Conservation (phyloP, 1,140 invertebrate species). For the Tribolium madens region DNA sequence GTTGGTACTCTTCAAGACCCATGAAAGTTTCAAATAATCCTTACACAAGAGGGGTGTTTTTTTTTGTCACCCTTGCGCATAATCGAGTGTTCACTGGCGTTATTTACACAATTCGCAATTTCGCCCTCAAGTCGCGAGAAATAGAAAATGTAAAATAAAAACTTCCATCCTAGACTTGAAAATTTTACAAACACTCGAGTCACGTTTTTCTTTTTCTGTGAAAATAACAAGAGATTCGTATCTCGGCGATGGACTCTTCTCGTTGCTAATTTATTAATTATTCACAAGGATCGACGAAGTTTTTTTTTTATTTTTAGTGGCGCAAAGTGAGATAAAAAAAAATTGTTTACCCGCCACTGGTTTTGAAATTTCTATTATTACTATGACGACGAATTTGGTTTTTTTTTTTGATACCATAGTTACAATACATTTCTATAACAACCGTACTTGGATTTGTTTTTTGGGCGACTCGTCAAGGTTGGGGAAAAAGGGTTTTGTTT, state of each 20-base stretch:
- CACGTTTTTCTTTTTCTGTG: too few relatives aligned
- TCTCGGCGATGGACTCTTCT: background rate
- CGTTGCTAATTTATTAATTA: slow-evolving; percentile 18
- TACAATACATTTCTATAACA: too few relatives aligned
- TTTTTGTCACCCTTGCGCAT: background rate
- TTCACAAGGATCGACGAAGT: background rate
- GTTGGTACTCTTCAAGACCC: background rate
- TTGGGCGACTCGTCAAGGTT: too few relatives aligned
- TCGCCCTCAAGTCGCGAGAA: background rate
- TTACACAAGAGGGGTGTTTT: background rate
- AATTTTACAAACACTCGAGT: slow-evolving; percentile 10
- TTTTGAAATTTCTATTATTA: too few relatives aligned
- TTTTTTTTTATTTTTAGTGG: too few relatives aligned
- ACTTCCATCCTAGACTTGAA: background rate
- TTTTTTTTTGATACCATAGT: too few relatives aligned
- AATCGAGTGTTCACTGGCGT: slow-evolving; percentile 16
- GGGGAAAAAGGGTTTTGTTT: too few relatives aligned
- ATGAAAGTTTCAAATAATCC: slow-evolving; percentile 3
- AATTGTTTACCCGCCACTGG: too few relatives aligned
- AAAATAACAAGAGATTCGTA: background rate
- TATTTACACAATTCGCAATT: slow-evolving; percentile 27
- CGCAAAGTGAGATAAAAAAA: too few relatives aligned
- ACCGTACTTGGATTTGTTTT: too few relatives aligned
- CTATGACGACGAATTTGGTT: too few relatives aligned
- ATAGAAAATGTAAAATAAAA: background rate